Evolutionary conservation across 2,888 invertebrate genomes (phyloP).

Genomic region (Abrostola triplasia): DNA sequence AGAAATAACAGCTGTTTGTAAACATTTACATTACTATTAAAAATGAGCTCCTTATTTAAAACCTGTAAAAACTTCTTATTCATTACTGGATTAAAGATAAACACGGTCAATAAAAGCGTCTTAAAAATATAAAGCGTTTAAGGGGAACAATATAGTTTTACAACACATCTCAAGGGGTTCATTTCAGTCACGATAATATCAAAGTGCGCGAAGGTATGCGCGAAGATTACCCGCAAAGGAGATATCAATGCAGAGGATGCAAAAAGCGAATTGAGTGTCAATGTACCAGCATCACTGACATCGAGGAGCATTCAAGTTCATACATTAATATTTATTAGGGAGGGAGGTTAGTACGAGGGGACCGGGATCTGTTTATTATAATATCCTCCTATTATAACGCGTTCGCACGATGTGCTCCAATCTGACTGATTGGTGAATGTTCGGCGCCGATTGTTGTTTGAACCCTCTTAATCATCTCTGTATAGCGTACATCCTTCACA

Average conservation of each 20-base stretch:
- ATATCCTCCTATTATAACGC: slow-evolving; percentile 87
- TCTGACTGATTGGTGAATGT: slow-evolving; percentile 75
- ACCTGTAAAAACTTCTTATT: background rate
- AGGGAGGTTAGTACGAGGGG: slow-evolving; percentile 76
- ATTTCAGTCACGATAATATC: slow-evolving; percentile 21
- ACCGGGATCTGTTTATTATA: slow-evolving; percentile 86
- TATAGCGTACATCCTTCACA: slow-evolving; percentile 6
- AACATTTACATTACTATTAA: slow-evolving; percentile 34
- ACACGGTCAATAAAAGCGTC: too few species aligned
- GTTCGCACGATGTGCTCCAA: slow-evolving; percentile 83
- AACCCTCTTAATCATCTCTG: slow-evolving; percentile 40
- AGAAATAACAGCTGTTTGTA: slow-evolving; percentile 37
- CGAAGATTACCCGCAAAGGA: slow-evolving; percentile 58
- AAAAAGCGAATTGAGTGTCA: slow-evolving; percentile 85
- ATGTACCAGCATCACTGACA: slow-evolving; percentile 85
- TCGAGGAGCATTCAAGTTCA: slow-evolving; percentile 84
- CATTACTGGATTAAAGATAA: too few species aligned
- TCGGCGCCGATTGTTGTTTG: slow-evolving; percentile 50
- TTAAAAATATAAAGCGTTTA: too few species aligned
- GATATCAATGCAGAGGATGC: slow-evolving; percentile 60
- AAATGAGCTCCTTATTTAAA: background rate
- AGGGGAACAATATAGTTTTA: background rate
- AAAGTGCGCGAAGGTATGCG: slow-evolving; percentile 17
- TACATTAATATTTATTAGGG: slow-evolving; percentile 87
- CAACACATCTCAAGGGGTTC: background rate